Evolutionary conservation across 2,797 vertebrate species (phyloP).

Genomic region (Anguilla obscura): DNA sequence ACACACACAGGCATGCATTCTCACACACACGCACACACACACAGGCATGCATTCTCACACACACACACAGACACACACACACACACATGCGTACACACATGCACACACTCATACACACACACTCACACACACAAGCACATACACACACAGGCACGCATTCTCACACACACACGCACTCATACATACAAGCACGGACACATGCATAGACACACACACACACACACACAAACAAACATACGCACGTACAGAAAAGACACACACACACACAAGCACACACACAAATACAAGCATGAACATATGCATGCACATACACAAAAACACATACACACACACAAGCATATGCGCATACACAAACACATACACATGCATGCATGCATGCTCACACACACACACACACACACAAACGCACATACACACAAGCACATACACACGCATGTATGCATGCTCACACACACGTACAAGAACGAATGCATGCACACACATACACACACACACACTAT

Average conservation of each 20-base stretch:
- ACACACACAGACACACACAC: constrained; percentile 28
- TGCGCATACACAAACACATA: neutral
- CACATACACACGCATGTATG: neutral
- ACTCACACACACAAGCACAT: neutral
- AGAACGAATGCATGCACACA: constrained; percentile 5
- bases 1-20: constrained; percentile 25
- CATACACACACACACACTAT: constrained; percentile 19
- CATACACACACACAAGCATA: neutral
- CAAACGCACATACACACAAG: constrained; percentile 19
- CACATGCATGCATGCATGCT: constrained; percentile 4
- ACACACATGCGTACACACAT: neutral
- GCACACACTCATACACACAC: constrained; percentile 19
- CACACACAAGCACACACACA: constrained; percentile 3
- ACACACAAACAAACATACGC: neutral
- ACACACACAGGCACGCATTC: no score
- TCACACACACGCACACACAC: neutral
- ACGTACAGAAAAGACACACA: constrained; percentile 6
- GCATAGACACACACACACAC: neutral
- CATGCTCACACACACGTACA: constrained; percentile 19
- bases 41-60: no score
- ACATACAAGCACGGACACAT: neutral
- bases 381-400: constrained; percentile 13
- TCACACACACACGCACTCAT: neutral
- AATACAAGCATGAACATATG: neutral
- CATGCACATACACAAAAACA: constrained; percentile 23